A percentile compares a stretch with the other conserved stretches of the same genome.
These are phyloP conservation scores for Ellobius talpinus DNA, from an alignment of 2,113 vertebrate species.

Conservation along the genomic window DNA sequence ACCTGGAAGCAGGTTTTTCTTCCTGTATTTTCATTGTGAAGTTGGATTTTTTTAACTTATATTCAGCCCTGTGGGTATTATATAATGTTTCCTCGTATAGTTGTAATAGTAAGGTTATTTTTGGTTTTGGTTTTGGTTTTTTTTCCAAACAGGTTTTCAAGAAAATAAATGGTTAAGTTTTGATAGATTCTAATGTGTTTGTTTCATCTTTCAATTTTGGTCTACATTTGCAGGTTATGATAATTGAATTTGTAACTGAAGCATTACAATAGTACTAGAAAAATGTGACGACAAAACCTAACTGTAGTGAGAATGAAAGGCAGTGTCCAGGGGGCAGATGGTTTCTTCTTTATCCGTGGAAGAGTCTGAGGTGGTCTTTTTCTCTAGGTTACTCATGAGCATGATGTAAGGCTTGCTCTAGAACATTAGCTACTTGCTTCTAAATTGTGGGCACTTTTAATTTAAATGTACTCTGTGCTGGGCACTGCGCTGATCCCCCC, in stretches of 20 bases:
- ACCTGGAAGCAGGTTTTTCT: conserved; percentile 55
- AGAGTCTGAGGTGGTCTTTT: background rate
- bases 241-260: conserved; percentile 46
- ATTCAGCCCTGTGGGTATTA: conserved; percentile 34
- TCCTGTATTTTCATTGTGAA: conserved; percentile 65
- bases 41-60: conserved; percentile 53
- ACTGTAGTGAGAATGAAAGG: conserved; percentile 3
- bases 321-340: background rate
- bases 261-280: conserved; percentile 30
- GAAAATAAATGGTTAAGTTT: conserved; percentile 67
- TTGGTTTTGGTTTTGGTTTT: background rate
- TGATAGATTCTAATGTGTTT: conserved; percentile 49
- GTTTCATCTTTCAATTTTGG: conserved; percentile 47
- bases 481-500: conserved; percentile 26
- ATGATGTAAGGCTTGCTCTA: background rate
- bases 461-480: conserved; percentile 30
- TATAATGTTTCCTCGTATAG: conserved; percentile 45
- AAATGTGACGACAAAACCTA: conserved; percentile 26
- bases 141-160: conserved; percentile 41
- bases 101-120: conserved; percentile 34
- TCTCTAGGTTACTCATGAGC: conserved; percentile 7
- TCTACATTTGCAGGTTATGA: conserved; percentile 25
- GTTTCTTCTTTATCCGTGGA: background rate
- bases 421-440: conserved; percentile 17
- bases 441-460: conserved; percentile 3